phyloP scores from a whole-genome alignment of 2,113 vertebrate genomes.

The Platichthys flesus region DNA sequence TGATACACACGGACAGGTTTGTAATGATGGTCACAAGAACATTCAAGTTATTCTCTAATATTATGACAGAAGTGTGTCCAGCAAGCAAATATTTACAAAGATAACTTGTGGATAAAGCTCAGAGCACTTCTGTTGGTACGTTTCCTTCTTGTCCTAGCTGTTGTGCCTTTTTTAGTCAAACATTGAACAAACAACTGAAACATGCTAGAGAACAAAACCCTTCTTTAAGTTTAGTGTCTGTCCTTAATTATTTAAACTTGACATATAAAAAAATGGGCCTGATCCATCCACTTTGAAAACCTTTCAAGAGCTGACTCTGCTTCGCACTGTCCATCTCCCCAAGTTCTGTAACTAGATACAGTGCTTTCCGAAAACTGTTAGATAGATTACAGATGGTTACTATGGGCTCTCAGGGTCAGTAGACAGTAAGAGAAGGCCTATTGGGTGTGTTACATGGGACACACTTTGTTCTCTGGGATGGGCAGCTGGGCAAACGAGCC shows the following conservation, averaged over 20 bases:
- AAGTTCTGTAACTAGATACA: not conserved
- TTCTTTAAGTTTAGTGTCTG: not conserved
- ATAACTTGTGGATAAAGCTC: no score
- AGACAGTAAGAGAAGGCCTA: not conserved
- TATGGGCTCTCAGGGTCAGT: slow-evolving; percentile 8
- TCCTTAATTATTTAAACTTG: not conserved
- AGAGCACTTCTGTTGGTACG: not conserved
- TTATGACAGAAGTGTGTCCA: slow-evolving; percentile 1
- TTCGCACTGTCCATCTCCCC: not conserved
- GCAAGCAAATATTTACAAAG: slow-evolving; percentile 43
- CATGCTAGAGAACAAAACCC: not conserved
- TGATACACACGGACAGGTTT: slow-evolving; percentile 16
- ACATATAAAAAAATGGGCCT: slow-evolving; percentile 5
- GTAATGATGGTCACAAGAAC: slow-evolving; percentile 16
- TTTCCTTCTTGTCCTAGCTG: not conserved
- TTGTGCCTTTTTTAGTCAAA: slow-evolving; percentile 7
- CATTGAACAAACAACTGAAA: slow-evolving; percentile 7
- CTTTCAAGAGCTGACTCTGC: not conserved
- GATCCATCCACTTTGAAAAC: not conserved
- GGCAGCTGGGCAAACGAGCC: slow-evolving; percentile 73
- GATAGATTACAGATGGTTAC: not conserved
- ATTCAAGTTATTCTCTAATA: slow-evolving; percentile 18
- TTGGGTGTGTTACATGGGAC: slow-evolving; percentile 70
- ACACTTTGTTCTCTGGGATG: slow-evolving; percentile 84
- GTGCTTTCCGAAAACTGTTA: no score